phyloP scores from a whole-genome alignment of 1,140 invertebrate genomes.

The Conus ventricosus region DNA sequence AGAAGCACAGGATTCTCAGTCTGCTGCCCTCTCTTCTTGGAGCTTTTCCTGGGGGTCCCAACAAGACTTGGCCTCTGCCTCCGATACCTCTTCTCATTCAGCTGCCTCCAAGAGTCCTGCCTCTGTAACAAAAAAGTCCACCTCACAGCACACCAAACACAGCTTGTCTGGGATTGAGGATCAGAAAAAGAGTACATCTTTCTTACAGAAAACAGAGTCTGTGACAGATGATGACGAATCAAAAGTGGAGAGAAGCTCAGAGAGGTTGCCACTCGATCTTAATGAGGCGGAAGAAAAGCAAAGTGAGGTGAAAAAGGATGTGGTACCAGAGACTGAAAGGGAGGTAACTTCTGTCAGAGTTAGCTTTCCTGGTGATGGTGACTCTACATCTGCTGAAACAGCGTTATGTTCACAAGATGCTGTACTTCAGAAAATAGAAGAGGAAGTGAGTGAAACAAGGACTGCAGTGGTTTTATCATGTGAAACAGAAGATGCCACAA shows the following conservation, averaged over 20 bases:
- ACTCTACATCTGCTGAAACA: not conserved
- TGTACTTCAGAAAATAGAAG: not conserved
- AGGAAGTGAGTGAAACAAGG: not conserved
- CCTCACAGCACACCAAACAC: not conserved
- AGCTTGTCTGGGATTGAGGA: not conserved
- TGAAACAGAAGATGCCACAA: not conserved
- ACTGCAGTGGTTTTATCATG: not conserved
- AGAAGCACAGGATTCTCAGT: not conserved
- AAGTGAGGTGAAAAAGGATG: not conserved
- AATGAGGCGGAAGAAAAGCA: not conserved
- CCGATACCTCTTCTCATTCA: not conserved
- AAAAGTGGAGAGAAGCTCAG: not conserved
- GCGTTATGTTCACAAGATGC: not conserved
- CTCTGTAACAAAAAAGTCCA: not conserved
- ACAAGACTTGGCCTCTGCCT: not conserved
- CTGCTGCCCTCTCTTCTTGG: conserved; percentile 36
- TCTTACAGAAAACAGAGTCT: not conserved
- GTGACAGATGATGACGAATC: not conserved
- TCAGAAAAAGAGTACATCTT: not conserved
- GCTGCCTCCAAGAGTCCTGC: not conserved
- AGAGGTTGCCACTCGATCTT: not conserved
- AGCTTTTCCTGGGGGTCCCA: conserved; percentile 32
- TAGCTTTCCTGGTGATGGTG: not conserved
- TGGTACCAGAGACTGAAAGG: not conserved
- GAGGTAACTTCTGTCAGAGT: not conserved